Base-by-base conservation (phyloP, 2,113 vertebrate genomes). In the Bos indicus region DNA sequence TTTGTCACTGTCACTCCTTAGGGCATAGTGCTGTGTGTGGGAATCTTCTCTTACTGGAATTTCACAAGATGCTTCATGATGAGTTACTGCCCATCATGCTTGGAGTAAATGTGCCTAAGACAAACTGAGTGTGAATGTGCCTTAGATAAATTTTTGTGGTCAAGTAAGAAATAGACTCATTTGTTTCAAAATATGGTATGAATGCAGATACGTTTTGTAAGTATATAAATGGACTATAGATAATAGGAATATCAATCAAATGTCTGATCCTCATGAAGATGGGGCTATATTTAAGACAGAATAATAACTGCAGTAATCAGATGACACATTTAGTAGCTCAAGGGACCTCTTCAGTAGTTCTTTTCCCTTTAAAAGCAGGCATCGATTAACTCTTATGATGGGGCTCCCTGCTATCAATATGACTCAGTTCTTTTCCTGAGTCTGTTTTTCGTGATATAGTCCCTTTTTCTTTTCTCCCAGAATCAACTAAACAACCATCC, bases 1-100 rank as follows among this genome's bases (percentile, higher is more conserved):
- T 92, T 96, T 97, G 48, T 97, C 88, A 84, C 25, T 97, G 80
- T 88, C 62, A 74, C 28, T 54, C 52, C 46, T 96, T 91, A 80
- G 33, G 51, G 56, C 74, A 92, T 25, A 86, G n/a, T 94, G 60
- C 12, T 67, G 19, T 28, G 21, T 81, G 23, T 89, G 43, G 85
- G 78, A 84, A 60, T 95, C 25, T 89, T 36, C 48, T 77, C 8
- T 93, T 91, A 89, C 80, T 84, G 84, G 60, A 92, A 91, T 80
- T 87, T 59, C 81, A 96, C 23, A 74, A 46, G 57, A 48, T 54
- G 4, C 56, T 92, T 13, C 46, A 51, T 77, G 13, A 89, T 56
- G 36, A 92, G 33, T 84, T 97, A 84, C 30, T 78, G 25, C 9
- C 46, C 21, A 74, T 87, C 54, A 87, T 19, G 12, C 43, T 21